Evolutionary conservation across 2,113 vertebrate genomes (phyloP).

Genomic region (Calidris pugnax): DNA sequence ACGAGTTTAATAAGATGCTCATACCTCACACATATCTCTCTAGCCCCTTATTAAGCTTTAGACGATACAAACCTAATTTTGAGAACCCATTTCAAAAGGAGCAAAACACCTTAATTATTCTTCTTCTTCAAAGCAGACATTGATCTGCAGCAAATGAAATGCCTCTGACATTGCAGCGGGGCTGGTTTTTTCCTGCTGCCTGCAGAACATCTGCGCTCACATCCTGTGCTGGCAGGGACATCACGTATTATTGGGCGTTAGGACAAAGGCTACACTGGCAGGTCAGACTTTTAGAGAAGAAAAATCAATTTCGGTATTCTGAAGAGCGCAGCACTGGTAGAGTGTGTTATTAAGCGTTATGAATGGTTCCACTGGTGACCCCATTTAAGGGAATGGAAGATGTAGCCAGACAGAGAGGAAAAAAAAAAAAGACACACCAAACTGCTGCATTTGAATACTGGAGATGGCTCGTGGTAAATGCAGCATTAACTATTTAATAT

Average conservation of each 20-base stretch:
- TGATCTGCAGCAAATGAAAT: slow-evolving; percentile 36
- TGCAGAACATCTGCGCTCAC: slow-evolving; percentile 1
- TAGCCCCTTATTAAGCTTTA: neutral
- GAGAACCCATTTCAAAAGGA: neutral
- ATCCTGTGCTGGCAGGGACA: slow-evolving; percentile 11
- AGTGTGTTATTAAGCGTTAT: neutral
- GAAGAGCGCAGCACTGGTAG: neutral
- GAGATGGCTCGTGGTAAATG: neutral
- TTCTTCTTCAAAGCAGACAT: neutral
- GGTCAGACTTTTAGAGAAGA: slow-evolving; percentile 15
- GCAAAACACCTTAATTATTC: neutral
- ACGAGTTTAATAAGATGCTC: neutral
- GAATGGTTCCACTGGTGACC: neutral
- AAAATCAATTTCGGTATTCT: slow-evolving; percentile 39
- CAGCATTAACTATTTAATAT: neutral
- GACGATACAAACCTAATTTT: neutral
- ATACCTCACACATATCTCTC: neutral
- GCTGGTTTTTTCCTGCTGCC: neutral
- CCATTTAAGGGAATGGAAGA: slow-evolving; percentile 4
- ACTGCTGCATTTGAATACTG: neutral
- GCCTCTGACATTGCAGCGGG: neutral
- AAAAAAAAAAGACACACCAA: neutral
- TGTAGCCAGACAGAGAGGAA: neutral
- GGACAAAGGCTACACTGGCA: slow-evolving; percentile 20
- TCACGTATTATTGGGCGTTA: neutral